Base-by-base conservation (phyloP, 2,888 invertebrate genomes). In the Lepas anatifera region DNA sequence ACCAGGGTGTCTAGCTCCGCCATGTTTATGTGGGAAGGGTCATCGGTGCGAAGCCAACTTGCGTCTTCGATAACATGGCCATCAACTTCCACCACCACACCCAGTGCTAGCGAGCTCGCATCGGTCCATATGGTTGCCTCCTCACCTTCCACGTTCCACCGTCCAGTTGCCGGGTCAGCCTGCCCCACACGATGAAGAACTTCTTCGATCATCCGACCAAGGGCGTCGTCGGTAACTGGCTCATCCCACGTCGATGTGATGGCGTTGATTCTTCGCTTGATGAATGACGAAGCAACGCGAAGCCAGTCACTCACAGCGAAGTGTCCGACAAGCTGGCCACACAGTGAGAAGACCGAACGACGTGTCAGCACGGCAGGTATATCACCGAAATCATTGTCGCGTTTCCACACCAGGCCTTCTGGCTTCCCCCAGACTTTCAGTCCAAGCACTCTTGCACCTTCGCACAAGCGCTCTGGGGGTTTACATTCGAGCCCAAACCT, bases 141-240 rank as follows among this genome's bases (percentile, higher is more conserved):
- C 10, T 66, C 48, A 6, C 66, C 69, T 46, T 18, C 32, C 18
- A 70, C 67, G 22, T 67, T 52, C 70, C 67, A 70, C 3, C 52
- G 52, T 29, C 67, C 68, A 39, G 43, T n/a, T 2, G 70, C 70
- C 1, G 70, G 52, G 37, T 70, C 70, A 1, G 50, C 52, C 10
- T 22, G 6, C 11, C 39, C 50, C 18, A 67, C 58, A 22, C 58
- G 50, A 4, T 67, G 11, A 2, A 48, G 46, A 7, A 39, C 50
- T 52, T 64, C 41, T 29, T 25, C 29, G 43, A 69, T 43, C 69
- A 64, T 25, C 1, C 25, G 11, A 25, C 8, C n/a, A 32, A 69
- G 13, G 7, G 1, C 18, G 29, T 7, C 18, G 27, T 70, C 67
- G 4, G 13, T 27, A 18, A 67, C 37, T 11, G 37, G 37, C 37